A percentile compares a stretch with the other conserved stretches of the same genome.
Conservation (phyloP, 2,797 vertebrate species). For the Myoxocephalus aenaeus region DNA sequence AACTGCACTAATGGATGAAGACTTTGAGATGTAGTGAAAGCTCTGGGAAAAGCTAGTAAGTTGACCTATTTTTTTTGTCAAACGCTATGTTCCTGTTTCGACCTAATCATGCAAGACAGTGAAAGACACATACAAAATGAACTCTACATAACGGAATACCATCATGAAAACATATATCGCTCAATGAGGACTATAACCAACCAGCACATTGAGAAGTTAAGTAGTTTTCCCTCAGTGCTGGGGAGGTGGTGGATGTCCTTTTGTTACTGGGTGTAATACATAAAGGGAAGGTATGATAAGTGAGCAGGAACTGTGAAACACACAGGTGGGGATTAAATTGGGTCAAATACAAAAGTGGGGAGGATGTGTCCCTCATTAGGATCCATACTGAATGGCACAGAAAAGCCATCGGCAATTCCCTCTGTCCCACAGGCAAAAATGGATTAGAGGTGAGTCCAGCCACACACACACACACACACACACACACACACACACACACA, state of each 20-base stretch:
- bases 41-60: conserved; percentile 2
- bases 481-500: conserved; percentile 16
- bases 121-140: background rate
- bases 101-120: background rate
- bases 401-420: conserved; percentile 70
- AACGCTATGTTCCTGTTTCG: background rate
- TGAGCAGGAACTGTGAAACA: conserved; percentile 42
- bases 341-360: conserved; percentile 74
- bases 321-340: conserved; percentile 66
- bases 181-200: conserved; percentile 13
- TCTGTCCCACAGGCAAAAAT: conserved; percentile 61
- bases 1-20: conserved; percentile 5
- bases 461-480: conserved; percentile 14
- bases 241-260: background rate
- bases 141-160: conserved; percentile 10
- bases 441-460: conserved; percentile 62
- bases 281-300: conserved; percentile 15
- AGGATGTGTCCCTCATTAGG: conserved; percentile 63
- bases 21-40: background rate
- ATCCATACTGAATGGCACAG: conserved; percentile 43
- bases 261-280: conserved; percentile 13
- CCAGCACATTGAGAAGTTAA: conserved; percentile 14
- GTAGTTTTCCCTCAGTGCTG: background rate
- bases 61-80: background rate
- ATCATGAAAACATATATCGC: background rate